Base-by-base conservation (phyloP, 2,113 vertebrate genomes). In the Ivindomyrus marchei region DNA sequence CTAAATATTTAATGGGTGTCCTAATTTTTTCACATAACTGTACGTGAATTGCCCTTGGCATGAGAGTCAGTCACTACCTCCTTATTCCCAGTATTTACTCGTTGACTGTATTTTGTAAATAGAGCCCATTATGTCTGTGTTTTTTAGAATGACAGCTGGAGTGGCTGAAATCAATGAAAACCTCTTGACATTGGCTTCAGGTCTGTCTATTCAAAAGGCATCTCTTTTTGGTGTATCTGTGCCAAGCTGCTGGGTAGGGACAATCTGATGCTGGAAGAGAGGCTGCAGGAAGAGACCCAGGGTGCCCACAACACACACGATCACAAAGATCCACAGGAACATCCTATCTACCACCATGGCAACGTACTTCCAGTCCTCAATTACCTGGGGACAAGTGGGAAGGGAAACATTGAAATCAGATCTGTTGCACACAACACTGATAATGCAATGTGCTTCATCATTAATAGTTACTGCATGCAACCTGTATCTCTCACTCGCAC, bases 281-380 rank as follows among this genome's bases (percentile, higher is more conserved):
- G 97, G 96, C 45, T 97, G 97, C 13, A 97, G 93, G 93, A 97
- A 97, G 89, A 97, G 94, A 56, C 97, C 97, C 77, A 94, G 93
- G 0, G 97, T 97, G 89, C 97, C 97, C 39, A 97, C 91, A 49
- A 97, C 92, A 7, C 97, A 97, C 83, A 97, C 96, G 1, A 96
- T 93, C 92, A 97, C 94, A n/a, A 97, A 97, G 91, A 97, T 96
- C 97, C 97, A 97, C 88, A 97, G 97, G 93, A 97, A 97, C 53
- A 97, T 94, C 86, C 97, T 95, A 93, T 97, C 97, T 52, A 97
- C 95, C 91, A 97, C 97, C 97, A 97, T 96, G 90, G 97, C 97
- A 92, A 97, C 96, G 3, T 96, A 97, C 90, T 97, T 97, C 97
- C 97, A 97, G 91, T 97, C 97, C 92, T 97, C 97, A 83, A 96